Conservation (phyloP, 2,113 vertebrate genomes). For the Mobula birostris region DNA sequence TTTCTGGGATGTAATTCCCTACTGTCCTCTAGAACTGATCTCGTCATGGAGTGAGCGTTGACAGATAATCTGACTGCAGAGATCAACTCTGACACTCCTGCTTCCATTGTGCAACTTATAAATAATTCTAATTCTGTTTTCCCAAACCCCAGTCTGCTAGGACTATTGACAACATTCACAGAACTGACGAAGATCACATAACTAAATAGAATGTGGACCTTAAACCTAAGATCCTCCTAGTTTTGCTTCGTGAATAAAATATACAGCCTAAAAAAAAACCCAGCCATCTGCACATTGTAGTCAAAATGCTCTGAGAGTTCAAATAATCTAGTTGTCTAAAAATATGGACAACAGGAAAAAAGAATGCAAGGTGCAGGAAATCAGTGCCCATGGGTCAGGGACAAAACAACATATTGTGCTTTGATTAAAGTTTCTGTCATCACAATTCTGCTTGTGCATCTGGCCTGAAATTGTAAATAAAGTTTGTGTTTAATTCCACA, state of each 20-base stretch:
- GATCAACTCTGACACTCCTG: background rate
- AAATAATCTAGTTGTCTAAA: background rate
- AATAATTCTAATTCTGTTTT: background rate
- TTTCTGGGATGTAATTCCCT: background rate
- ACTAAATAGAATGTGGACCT: background rate
- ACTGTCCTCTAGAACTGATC: background rate
- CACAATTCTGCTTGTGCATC: background rate
- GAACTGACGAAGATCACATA: background rate
- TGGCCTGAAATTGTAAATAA: conserved; percentile 35
- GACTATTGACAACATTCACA: background rate
- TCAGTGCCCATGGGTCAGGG: background rate
- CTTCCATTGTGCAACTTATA: background rate
- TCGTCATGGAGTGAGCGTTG: background rate
- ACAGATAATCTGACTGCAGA: background rate
- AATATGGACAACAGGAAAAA: conserved; percentile 7
- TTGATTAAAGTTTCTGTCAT: conserved; percentile 30
- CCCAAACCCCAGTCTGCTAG: background rate
- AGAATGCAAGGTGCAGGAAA: conserved; percentile 27
- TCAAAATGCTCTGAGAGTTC: background rate
- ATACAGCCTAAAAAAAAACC: background rate
- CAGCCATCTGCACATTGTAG: background rate
- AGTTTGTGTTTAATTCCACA: conserved; percentile 33
- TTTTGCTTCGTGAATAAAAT: background rate
- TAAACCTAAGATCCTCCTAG: background rate
- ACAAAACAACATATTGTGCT: conserved; percentile 14